phyloP scores from a whole-genome alignment of 2,113 vertebrate species.

The Aphelocoma coerulescens region DNA sequence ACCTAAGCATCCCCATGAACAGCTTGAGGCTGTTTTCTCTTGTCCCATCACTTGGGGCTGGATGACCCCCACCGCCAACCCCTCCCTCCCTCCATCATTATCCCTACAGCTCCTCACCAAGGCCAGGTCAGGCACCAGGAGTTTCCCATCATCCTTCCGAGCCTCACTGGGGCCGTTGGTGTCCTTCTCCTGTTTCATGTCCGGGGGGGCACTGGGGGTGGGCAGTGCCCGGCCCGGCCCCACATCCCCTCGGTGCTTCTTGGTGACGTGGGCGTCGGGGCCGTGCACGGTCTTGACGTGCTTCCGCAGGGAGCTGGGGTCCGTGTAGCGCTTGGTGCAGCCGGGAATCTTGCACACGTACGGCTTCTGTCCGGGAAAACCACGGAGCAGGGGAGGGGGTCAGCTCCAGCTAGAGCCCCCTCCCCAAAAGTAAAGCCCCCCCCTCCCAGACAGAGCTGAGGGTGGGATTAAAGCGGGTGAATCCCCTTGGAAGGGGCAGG shows the following conservation, averaged over 20 bases:
- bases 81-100: neutral
- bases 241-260: slow-evolving; percentile 90
- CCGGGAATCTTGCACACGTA: slow-evolving; percentile 96
- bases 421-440: neutral
- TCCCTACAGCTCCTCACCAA: slow-evolving; percentile 71
- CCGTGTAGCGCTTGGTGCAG: slow-evolving; percentile 96
- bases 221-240: slow-evolving; percentile 67
- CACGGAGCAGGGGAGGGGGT: fast-evolving
- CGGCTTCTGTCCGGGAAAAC: slow-evolving; percentile 81
- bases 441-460: neutral
- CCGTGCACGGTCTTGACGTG: slow-evolving; percentile 97
- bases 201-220: slow-evolving; percentile 59
- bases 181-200: slow-evolving; percentile 83
- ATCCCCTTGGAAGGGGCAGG: fast-evolving
- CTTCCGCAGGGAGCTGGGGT: slow-evolving; percentile 93
- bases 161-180: slow-evolving; percentile 46
- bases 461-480: no score
- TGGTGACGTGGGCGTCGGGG: slow-evolving; percentile 95
- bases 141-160: slow-evolving; percentile 84
- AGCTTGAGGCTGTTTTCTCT: neutral
- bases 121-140: slow-evolving; percentile 82
- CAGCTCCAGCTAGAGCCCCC: fast-evolving
- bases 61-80: neutral
- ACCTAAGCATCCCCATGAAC: neutral
- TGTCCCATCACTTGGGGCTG: fast-evolving